Evolutionary conservation across 2,113 vertebrate species (phyloP).

Genomic region (Ellobius talpinus): DNA sequence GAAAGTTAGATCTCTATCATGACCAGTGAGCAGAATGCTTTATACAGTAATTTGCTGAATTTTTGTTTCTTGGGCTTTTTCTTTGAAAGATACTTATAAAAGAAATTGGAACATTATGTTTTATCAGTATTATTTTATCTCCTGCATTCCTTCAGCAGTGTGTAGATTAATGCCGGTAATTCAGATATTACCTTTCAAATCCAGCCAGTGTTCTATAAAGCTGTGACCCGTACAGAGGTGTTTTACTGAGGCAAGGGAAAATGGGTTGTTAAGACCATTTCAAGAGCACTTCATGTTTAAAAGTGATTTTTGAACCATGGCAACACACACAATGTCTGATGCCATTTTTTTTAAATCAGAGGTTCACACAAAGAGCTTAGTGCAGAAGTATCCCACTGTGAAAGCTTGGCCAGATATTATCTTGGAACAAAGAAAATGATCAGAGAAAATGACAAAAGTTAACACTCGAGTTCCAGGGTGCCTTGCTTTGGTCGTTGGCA

Average conservation of each 20-base stretch:
- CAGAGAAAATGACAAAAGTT: neutral
- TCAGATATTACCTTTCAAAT: neutral
- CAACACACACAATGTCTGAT: neutral
- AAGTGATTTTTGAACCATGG: neutral
- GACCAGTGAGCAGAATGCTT: neutral
- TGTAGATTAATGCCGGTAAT: neutral
- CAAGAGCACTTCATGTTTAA: constrained; percentile 35
- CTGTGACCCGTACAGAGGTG: neutral
- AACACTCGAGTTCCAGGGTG: neutral
- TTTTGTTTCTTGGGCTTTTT: constrained; percentile 6
- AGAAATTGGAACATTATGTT: neutral
- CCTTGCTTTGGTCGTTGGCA: neutral
- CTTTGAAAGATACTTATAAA: constrained; percentile 26
- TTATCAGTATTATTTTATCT: neutral
- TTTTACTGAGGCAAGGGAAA: constrained; percentile 23
- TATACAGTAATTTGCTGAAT: neutral
- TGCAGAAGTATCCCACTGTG: neutral
- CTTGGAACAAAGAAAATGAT: constrained; percentile 13
- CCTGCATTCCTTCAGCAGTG: neutral
- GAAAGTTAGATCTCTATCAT: neutral
- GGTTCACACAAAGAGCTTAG: neutral
- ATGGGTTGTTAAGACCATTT: neutral
- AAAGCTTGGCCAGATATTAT: neutral
- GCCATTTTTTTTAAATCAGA: neutral
- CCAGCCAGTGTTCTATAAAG: neutral